A percentile compares a stretch with the other conserved stretches of the same genome.
phyloP scores from a whole-genome alignment of 2,797 vertebrate genomes.

The Babyrousa celebensis region DNA sequence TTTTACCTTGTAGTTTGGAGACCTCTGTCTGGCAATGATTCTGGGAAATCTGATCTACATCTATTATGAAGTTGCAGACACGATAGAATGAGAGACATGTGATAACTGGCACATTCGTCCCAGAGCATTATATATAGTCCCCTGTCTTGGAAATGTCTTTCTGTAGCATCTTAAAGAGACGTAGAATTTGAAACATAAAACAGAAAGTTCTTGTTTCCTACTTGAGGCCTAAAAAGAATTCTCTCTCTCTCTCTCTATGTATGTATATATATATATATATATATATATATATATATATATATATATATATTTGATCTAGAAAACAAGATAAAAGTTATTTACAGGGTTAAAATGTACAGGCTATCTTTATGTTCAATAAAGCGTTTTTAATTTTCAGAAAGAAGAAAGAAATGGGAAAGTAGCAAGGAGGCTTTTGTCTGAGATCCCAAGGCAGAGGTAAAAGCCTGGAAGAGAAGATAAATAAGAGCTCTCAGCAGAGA shows the following conservation, averaged over 20 bases:
- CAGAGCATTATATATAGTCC: not conserved
- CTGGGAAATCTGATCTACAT: constrained; percentile 25
- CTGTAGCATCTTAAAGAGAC: not conserved
- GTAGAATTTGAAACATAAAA: not conserved
- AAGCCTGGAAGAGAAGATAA: constrained; percentile 73
- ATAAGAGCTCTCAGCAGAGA: constrained; percentile 56
- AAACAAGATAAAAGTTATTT: constrained; percentile 5
- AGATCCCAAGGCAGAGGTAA: constrained; percentile 69
- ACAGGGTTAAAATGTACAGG: constrained; percentile 18
- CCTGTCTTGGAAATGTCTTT: not conserved
- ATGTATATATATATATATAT: fast-evolving
- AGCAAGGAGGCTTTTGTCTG: constrained; percentile 24
- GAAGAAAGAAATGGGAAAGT: constrained; percentile 25
- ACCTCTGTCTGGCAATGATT: not conserved
- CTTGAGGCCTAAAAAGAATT: constrained; percentile 44
- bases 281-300: not conserved
- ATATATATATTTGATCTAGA: not conserved
- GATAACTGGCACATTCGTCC: not conserved
- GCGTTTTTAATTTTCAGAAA: constrained; percentile 70
- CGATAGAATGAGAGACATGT: not conserved
- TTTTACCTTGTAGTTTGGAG: constrained; percentile 40
- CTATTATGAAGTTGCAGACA: not conserved
- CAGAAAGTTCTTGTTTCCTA: not conserved
- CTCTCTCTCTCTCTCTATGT: too few relatives aligned
- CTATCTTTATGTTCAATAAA: constrained; percentile 39